These are phyloP conservation scores for Molanna angustata DNA, from an alignment of 2,888 invertebrate species.

Conservation along the genomic window DNA sequence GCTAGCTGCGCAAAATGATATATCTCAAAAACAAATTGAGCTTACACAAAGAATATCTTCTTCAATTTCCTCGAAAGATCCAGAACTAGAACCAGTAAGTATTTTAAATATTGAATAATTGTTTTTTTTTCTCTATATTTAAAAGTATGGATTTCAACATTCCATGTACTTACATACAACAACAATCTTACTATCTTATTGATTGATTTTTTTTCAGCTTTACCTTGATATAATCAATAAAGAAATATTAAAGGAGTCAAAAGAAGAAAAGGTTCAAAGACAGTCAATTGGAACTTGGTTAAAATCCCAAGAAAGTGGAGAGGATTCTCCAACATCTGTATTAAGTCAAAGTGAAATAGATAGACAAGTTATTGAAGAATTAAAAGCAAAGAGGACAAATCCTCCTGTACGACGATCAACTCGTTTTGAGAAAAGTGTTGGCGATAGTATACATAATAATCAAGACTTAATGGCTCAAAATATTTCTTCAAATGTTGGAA, in stretches of 20 bases:
- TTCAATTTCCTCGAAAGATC: background rate
- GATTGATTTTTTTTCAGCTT: too few species aligned
- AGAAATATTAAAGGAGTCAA: too few species aligned
- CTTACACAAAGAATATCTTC: background rate
- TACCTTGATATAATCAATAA: too few species aligned
- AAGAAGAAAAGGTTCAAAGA: too few species aligned
- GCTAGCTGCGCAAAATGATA: background rate
- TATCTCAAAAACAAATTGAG: background rate
- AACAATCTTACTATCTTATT: too few species aligned
- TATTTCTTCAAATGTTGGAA: background rate
- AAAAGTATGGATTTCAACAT: too few species aligned
- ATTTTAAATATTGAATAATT: too few species aligned
- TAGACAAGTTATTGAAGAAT: conserved; percentile 22
- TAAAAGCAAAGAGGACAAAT: conserved; percentile 30
- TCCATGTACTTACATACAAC: too few species aligned
- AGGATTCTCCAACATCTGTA: conserved; percentile 5
- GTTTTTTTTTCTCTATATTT: too few species aligned
- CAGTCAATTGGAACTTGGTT: conserved; percentile 24
- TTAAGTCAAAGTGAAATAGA: conserved; percentile 28
- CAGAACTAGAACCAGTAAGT: too few species aligned
- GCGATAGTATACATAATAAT: too few species aligned
- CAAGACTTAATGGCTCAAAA: too few species aligned
- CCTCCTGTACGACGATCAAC: conserved; percentile 28
- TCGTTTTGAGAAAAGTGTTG: conserved; percentile 4
- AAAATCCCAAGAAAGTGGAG: conserved; percentile 7